A percentile compares a stretch with the other conserved stretches of the same genome.
These are phyloP conservation scores for Drosophila burlai DNA, from an alignment of 1,140 invertebrate species.

Conservation along the genomic window DNA sequence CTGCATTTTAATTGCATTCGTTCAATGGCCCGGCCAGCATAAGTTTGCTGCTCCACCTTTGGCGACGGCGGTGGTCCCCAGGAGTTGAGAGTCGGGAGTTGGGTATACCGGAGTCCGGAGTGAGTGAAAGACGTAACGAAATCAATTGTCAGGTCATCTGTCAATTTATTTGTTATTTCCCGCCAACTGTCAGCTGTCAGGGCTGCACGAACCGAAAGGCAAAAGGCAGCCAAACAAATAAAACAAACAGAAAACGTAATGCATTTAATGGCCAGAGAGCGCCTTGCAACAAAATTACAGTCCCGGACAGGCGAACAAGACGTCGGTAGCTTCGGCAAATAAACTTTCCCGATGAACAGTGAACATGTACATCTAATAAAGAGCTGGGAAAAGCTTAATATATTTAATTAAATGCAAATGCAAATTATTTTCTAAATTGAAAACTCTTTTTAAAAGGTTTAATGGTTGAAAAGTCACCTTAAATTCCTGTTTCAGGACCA, in stretches of 20 bases:
- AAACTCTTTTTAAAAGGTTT: neutral
- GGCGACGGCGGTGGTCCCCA: neutral
- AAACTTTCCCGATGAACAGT: slow-evolving; percentile 25
- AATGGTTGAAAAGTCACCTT: neutral
- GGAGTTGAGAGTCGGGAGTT: neutral
- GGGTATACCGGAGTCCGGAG: neutral
- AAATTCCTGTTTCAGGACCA: neutral
- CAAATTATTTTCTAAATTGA: neutral
- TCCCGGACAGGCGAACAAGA: slow-evolving; percentile 41
- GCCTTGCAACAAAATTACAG: slow-evolving; percentile 75
- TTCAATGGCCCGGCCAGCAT: slow-evolving; percentile 30
- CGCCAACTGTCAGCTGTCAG: slow-evolving; percentile 74
- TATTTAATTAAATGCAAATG: neutral
- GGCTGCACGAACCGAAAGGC: slow-evolving; percentile 32
- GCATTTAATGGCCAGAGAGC: slow-evolving; percentile 75
- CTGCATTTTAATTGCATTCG: slow-evolving; percentile 77
- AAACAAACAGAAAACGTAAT: slow-evolving; percentile 76
- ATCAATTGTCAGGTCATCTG: slow-evolving; percentile 84
- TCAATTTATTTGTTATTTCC: slow-evolving; percentile 81
- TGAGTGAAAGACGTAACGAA: slow-evolving; percentile 57
- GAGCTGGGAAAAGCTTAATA: neutral
- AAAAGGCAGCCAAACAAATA: slow-evolving; percentile 62
- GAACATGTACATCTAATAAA: too few relatives aligned
- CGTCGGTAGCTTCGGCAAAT: slow-evolving; percentile 46
- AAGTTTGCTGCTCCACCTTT: slow-evolving; percentile 36